These are phyloP conservation scores for Pristionchus maxplancki DNA, from an alignment of 2,888 invertebrate species.

Conservation along the genomic window DNA sequence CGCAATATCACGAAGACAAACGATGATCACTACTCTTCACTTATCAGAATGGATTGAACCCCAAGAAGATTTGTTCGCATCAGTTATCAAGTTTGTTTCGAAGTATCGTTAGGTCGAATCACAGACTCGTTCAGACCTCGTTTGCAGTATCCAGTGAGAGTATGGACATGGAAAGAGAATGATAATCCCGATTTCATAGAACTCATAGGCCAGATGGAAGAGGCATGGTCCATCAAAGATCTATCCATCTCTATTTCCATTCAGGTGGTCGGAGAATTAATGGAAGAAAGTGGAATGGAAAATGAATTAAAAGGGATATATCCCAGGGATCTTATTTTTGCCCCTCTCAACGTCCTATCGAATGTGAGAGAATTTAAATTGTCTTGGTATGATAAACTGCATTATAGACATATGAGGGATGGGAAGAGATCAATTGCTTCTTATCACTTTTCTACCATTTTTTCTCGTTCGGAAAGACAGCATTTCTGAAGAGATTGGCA, in stretches of 20 bases:
- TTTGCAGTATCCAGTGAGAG: background rate
- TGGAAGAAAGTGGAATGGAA: background rate
- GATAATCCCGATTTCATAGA: background rate
- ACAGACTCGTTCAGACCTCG: background rate
- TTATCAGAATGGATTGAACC: constrained; percentile 48
- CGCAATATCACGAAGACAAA: constrained; percentile 34
- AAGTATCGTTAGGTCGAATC: background rate
- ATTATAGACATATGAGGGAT: background rate
- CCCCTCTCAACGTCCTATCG: constrained; percentile 15
- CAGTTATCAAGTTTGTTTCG: constrained; percentile 7
- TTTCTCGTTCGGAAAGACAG: constrained; percentile 8
- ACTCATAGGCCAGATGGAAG: background rate
- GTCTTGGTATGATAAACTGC: background rate
- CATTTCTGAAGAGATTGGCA: background rate
- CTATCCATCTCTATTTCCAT: background rate
- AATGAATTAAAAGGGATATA: background rate
- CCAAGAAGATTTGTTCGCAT: background rate
- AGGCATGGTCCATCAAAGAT: background rate
- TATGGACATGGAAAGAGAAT: constrained; percentile 13
- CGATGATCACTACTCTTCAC: constrained; percentile 12
- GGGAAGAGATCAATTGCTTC: background rate
- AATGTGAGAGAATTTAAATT: background rate
- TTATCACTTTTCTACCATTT: constrained; percentile 16
- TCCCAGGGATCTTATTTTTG: background rate
- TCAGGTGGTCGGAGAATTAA: constrained; percentile 3